phyloP scores from a whole-genome alignment of 2,113 vertebrate species.

The Bucco capensis region DNA sequence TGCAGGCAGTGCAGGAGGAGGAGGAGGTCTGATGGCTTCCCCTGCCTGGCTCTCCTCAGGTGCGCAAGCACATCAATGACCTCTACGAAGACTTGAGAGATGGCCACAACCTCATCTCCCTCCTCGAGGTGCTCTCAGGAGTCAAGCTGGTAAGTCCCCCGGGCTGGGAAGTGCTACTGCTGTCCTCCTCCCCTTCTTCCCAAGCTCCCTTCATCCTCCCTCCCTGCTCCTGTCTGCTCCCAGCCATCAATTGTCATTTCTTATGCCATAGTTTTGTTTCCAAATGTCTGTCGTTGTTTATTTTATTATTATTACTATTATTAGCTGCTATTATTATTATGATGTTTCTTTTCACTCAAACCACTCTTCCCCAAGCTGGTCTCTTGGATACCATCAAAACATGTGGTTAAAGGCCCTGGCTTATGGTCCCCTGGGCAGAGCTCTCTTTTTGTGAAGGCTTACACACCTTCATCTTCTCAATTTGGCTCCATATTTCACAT shows the following conservation, averaged over 20 bases:
- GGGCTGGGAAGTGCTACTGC: neutral
- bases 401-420: neutral
- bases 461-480: neutral
- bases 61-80: conserved; percentile 94
- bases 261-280: neutral
- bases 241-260: neutral
- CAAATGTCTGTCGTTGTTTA: neutral
- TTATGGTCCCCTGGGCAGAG: neutral
- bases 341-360: neutral
- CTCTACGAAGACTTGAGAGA: conserved; percentile 93
- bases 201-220: neutral
- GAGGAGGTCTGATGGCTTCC: neutral
- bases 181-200: neutral
- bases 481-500: neutral
- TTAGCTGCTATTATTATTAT: neutral
- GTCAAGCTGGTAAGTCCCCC: conserved; percentile 86
- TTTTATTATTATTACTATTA: neutral
- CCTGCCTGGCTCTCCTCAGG: conserved; percentile 64
- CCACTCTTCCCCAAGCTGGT: neutral
- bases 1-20: fast-evolving
- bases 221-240: neutral
- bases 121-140: conserved; percentile 94
- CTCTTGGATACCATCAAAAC: neutral
- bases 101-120: conserved; percentile 94
- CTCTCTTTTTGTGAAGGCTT: neutral